Base-by-base conservation (phyloP, 2,113 vertebrate species). In the Elachura formosa region DNA sequence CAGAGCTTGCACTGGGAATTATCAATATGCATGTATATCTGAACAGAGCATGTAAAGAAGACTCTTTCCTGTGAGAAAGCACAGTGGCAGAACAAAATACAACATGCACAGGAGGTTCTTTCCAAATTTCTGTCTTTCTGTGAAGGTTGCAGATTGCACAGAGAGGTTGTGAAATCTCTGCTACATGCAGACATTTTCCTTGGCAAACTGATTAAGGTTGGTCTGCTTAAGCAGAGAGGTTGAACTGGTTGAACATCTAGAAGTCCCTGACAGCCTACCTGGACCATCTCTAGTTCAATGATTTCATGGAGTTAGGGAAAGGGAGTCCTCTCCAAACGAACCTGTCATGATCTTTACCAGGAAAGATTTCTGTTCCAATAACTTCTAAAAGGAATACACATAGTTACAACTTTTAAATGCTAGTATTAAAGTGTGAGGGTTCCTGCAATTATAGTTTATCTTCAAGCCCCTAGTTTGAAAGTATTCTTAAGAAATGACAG, bases 161-260 rank as follows among this genome's bases (percentile, higher is more conserved):
- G 25, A n/a, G 56, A 58, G 6, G 4, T 21, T 80, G 23, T 46
- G 16, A 51, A 75, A 4, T 51, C 36, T 61, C 13, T 68, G 9
- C 21, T 36, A 13, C 0, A 0, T 23, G 14, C 20, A 31, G 31
- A 66, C 4, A 33, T 21, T 28, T 29, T 15, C 7, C 23, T 29
- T 18, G 11, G 36, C 9, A 91, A 46, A 15, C 4, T 55, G 43
- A 15, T 63, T 7, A 41, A 66, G 3, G 8, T 33, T 40, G 9
- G 5, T 14, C 34, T 54, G 10, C 34, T 29, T 83, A 29, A 69
- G 3, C 64, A 59, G 21, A 4, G 2, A 6, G 0, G 12, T 48
- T 56, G 51, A 54, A 61, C 14, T 2, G 1, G 7, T 21, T 56
- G n/a, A 52, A 43, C 5, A 25, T 25, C 2, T 9, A 40, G 21